phyloP scores from a whole-genome alignment of 1,140 invertebrate genomes.

The Drosophila teissieri region DNA sequence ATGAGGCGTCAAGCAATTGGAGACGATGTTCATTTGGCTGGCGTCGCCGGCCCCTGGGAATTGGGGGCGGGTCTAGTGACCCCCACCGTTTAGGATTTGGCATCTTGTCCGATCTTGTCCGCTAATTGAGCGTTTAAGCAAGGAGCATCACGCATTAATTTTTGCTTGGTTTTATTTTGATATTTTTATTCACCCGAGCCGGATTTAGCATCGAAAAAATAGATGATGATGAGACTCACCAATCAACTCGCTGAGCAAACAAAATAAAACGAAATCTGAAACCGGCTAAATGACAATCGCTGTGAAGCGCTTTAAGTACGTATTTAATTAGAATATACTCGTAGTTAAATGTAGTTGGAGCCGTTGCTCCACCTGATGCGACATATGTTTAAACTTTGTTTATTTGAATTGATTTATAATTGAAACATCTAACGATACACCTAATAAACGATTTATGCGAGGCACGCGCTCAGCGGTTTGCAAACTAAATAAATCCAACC shows the following conservation, averaged over 20 bases:
- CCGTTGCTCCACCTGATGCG: neutral
- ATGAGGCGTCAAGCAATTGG: conserved; percentile 20
- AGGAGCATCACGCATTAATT: conserved; percentile 25
- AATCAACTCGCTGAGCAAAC: conserved; percentile 15
- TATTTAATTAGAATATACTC: conserved; percentile 45
- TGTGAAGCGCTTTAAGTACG: conserved; percentile 32
- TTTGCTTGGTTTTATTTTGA: conserved; percentile 29
- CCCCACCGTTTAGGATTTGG: neutral
- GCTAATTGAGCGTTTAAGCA: conserved; percentile 52
- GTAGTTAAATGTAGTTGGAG: conserved; percentile 37
- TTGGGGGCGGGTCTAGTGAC: neutral
- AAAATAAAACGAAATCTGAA: conserved; percentile 30
- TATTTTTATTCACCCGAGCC: conserved; percentile 45
- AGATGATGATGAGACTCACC: conserved; percentile 40
- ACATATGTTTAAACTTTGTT: conserved; percentile 16
- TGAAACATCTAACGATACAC: neutral
- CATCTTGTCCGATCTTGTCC: conserved; percentile 20
- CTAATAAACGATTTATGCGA: conserved; percentile 32
- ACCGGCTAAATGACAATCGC: conserved; percentile 74
- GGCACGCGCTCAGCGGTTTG: conserved; percentile 47
- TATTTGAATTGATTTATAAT: conserved; percentile 20
- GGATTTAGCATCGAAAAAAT: conserved; percentile 46
- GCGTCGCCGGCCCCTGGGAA: conserved; percentile 30
- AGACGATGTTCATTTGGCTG: conserved; percentile 28
- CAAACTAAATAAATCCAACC: conserved; percentile 44